A percentile compares a stretch with the other conserved stretches of the same genome.
Evolutionary conservation across 2,113 vertebrate species (phyloP).

Genomic region (Neopipo cinnamomea): DNA sequence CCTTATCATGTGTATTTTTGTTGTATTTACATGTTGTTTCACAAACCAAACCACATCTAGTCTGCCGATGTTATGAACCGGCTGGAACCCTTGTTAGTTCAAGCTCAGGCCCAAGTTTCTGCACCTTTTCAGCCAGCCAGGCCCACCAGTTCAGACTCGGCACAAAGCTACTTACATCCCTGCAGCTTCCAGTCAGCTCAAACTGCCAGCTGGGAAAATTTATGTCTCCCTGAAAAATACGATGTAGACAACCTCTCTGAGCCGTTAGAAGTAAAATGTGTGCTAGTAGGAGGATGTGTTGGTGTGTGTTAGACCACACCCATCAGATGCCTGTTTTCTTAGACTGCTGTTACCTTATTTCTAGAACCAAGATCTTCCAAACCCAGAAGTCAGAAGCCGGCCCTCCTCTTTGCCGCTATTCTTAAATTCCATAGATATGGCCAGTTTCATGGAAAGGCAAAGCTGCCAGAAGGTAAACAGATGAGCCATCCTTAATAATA

Average conservation of each 20-base stretch:
- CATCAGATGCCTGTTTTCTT: not conserved
- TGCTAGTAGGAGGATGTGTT: accelerated
- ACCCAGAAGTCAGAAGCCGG: not conserved
- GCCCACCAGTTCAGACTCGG: not conserved
- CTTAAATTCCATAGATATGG: not conserved
- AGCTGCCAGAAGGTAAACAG: not conserved
- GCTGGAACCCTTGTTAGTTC: not conserved
- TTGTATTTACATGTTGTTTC: not conserved
- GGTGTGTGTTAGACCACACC: not conserved
- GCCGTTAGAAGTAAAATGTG: not conserved
- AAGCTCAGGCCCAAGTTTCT: not conserved
- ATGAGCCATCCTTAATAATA: not conserved
- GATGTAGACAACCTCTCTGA: not conserved
- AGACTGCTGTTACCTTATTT: not conserved
- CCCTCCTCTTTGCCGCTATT: conserved; percentile 10
- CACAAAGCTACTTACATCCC: not conserved
- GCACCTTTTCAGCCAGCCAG: not conserved
- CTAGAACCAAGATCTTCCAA: conserved; percentile 2
- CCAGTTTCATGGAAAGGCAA: not conserved
- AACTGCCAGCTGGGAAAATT: not conserved
- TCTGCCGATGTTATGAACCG: not conserved
- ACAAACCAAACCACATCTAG: not conserved
- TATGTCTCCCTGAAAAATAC: not conserved
- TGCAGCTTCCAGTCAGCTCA: not conserved
- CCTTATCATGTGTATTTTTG: not conserved